A percentile compares a stretch with the other conserved stretches of the same genome.
These are phyloP conservation scores for Drosophila orena DNA, from an alignment of 1,140 invertebrate genomes.

Conservation along the genomic window DNA sequence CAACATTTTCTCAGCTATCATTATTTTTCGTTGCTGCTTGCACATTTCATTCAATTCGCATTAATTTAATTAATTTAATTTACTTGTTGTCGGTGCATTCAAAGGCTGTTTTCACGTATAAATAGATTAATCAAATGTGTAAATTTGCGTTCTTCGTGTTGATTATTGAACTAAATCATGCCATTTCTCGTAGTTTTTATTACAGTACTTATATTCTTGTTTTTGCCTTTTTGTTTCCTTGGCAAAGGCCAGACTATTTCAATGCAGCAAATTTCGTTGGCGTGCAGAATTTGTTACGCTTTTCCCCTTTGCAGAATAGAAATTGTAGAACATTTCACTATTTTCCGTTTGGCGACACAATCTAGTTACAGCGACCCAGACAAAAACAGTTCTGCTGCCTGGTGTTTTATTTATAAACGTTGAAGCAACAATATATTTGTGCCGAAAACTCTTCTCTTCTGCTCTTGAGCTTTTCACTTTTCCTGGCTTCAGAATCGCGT, in stretches of 20 bases:
- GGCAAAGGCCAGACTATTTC: slow-evolving; percentile 8
- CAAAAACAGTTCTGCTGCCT: slow-evolving; percentile 2
- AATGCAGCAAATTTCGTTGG: too few species aligned
- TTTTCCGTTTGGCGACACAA: slow-evolving; percentile 1
- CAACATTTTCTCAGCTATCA: background rate
- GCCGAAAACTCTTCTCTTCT: background rate
- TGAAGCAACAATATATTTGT: background rate
- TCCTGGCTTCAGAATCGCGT: background rate
- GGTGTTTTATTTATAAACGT: slow-evolving; percentile 28
- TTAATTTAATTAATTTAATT: too few species aligned
- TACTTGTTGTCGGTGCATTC: background rate
- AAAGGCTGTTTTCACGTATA: background rate
- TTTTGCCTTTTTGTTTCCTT: slow-evolving; percentile 1
- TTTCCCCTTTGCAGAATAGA: background rate
- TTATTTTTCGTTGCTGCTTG: background rate
- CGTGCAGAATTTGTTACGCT: background rate
- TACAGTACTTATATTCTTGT: background rate
- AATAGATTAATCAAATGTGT: background rate
- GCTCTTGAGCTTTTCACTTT: background rate
- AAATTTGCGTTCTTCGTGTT: too few species aligned
- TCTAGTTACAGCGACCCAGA: slow-evolving; percentile 6
- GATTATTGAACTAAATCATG: too few species aligned
- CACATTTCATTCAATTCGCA: slow-evolving; percentile 2
- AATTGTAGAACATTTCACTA: slow-evolving; percentile 1
- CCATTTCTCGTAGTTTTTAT: too few species aligned